Evolutionary conservation across 2,113 vertebrate species (phyloP), one percentile per base, ranked within the genome.

Genomic region (Scolopax mira): DNA sequence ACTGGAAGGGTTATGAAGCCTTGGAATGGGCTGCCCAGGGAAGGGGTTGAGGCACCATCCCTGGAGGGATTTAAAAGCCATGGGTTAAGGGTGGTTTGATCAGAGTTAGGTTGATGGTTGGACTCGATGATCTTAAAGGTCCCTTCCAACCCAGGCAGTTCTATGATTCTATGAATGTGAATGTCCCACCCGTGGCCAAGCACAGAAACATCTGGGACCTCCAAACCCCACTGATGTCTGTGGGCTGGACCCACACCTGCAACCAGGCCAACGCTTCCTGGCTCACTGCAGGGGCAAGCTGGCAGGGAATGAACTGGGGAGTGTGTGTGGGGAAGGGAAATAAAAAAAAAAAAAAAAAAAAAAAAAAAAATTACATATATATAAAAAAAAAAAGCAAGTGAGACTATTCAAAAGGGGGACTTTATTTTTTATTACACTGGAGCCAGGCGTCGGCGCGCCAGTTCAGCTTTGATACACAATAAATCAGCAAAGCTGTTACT

Each of bases 401-500:
- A 57, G 54, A 88, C 94, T 94, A 55, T 80, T 97, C 96, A 72
- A 96, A 97, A 97, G 97, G 96, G 96, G 97, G 96, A 95, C 96
- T 98, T 98, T 98, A 98, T 98, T 98, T 98, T 98, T 98, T 75
- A 90, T 95, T 97, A 96, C 95, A 94, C 81, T n/a, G 96, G 96
- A 97, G 97, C 97, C 71, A 96, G 51, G 73, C 64, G 82, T 92
- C 95, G 49, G 73, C 24, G 93, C 95, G 90, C 95, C 75, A 93
- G 74, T 96, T 94, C 97, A 73, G 88, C 95, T 98, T 98, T 98
- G 94, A 98, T 97, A 98, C 98, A 98, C 95, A 95, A 97, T 98
- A 97, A 96, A 98, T 98, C 98, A 97, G 98, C 98, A 98, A 98
- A 98, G 98, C 98, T 96, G 97, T 98, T 96, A 97, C 98, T 98